phyloP scores from a whole-genome alignment of 2,888 invertebrate genomes.

The Microctonus hyperodae region DNA sequence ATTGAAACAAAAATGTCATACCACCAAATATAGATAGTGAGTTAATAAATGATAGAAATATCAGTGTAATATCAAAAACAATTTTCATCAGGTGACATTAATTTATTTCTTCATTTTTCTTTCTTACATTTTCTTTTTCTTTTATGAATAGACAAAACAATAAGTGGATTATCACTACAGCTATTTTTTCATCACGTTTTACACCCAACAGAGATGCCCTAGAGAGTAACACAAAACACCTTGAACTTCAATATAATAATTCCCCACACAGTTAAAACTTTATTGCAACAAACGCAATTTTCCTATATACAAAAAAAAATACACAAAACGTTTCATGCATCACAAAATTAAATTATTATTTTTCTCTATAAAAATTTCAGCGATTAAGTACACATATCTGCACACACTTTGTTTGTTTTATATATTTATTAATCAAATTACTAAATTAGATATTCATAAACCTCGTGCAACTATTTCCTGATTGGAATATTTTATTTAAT shows the following conservation, averaged over 20 bases:
- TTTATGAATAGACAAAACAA: too few species aligned
- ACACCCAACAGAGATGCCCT: conserved; percentile 38
- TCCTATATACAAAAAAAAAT: neutral
- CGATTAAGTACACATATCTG: too few species aligned
- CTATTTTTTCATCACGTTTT: neutral
- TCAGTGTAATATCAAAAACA: too few species aligned
- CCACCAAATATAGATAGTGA: too few species aligned
- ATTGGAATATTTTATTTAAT: neutral
- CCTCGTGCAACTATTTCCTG: neutral
- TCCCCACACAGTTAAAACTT: conserved; percentile 32
- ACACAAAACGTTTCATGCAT: neutral
- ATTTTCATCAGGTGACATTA: too few species aligned
- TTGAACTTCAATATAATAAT: conserved; percentile 45
- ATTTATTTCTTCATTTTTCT: too few species aligned
- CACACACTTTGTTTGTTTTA: neutral
- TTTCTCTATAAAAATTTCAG: neutral
- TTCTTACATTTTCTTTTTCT: too few species aligned
- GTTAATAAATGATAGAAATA: too few species aligned
- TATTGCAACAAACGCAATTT: conserved; percentile 28
- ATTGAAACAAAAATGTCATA: too few species aligned
- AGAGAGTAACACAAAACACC: conserved; percentile 30
- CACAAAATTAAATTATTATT: neutral
- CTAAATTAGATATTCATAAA: neutral
- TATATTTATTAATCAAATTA: neutral
- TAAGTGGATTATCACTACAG: too few species aligned